Percentiles rank a stretch among this genome's conserved stretches.
Conservation (phyloP, 2,113 vertebrate species). For the Choloepus hoffmanni region DNA sequence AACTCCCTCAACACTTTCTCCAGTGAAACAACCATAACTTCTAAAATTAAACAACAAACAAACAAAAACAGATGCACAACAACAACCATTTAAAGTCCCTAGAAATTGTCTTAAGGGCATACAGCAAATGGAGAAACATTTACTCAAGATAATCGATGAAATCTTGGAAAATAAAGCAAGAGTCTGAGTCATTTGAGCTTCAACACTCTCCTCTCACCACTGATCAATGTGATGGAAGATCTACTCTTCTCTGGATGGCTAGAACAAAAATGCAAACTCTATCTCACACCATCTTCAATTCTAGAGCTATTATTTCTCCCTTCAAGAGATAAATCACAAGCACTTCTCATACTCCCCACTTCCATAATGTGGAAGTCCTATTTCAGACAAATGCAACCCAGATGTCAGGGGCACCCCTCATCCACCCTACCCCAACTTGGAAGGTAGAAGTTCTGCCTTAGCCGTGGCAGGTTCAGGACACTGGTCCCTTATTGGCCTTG, state of each 20-base stretch:
- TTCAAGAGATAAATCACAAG: not conserved
- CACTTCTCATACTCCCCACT: not conserved
- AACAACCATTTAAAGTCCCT: not conserved
- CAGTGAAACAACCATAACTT: not conserved
- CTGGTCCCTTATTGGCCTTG: not conserved
- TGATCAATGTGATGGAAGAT: not conserved
- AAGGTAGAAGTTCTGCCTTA: not conserved
- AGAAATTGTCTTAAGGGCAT: not conserved
- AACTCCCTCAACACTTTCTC: not conserved
- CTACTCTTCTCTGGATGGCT: not conserved
- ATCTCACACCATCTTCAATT: not conserved
- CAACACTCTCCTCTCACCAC: not conserved
- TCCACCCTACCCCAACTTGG: rapidly evolving
- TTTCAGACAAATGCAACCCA: not conserved
- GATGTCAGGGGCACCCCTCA: not conserved
- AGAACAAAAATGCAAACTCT: not conserved
- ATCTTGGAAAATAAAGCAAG: not conserved
- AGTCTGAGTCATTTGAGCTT: not conserved
- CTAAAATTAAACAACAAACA: not conserved
- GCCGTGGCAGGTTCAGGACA: not conserved
- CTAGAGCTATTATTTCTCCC: not conserved
- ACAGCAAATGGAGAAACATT: not conserved
- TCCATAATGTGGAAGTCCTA: not conserved
- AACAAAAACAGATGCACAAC: not conserved
- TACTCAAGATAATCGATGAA: not conserved